phyloP scores from a whole-genome alignment of 2,797 vertebrate species.

The Tapera naevia region DNA sequence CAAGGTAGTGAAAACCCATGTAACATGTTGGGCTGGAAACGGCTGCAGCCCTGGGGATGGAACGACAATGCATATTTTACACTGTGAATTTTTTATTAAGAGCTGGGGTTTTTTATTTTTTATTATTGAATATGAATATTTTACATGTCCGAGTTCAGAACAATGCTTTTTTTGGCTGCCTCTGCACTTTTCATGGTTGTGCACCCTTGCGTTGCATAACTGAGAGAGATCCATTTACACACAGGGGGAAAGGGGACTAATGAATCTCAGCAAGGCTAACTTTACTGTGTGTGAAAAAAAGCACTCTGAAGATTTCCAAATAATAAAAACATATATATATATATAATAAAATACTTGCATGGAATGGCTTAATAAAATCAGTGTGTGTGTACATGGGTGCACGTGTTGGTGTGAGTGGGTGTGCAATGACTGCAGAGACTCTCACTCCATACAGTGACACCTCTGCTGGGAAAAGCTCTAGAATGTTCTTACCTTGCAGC shows the following conservation, averaged over 20 bases:
- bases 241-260: constrained; percentile 64
- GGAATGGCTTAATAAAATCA: constrained; percentile 35
- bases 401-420: neutral
- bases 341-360: neutral
- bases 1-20: neutral
- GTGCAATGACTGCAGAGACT: neutral
- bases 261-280: constrained; percentile 64
- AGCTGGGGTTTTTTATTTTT: neutral
- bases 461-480: neutral
- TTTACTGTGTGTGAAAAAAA: constrained; percentile 56
- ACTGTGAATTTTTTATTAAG: constrained; percentile 54
- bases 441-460: neutral
- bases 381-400: neutral
- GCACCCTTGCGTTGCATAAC: constrained; percentile 72
- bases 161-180: constrained; percentile 77
- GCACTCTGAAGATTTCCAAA: constrained; percentile 65
- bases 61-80: constrained; percentile 32
- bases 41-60: constrained; percentile 33
- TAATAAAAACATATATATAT: neutral
- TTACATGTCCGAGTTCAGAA: constrained; percentile 66
- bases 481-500: neutral
- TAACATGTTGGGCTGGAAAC: neutral
- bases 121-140: constrained; percentile 65
- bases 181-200: constrained; percentile 61
- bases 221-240: constrained; percentile 75